Base-by-base conservation (phyloP, 2,888 invertebrate genomes). In the Chaitophorus viminalis region DNA sequence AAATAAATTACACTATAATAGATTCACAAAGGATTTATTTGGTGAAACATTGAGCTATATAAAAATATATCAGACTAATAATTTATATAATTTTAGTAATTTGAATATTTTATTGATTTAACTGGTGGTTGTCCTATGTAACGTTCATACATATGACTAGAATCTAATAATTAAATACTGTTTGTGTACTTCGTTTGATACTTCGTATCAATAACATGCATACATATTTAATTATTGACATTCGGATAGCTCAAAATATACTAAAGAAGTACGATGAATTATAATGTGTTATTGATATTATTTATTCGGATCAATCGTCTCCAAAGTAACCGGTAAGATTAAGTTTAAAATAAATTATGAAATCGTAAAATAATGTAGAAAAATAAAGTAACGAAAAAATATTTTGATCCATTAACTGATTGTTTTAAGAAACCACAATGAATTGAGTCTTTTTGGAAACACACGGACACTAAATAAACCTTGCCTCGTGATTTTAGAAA, bases 361-460 rank as follows among this genome's bases (percentile, higher is more conserved):
- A 60, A 39, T 11, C 74, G 29, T 75, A 60, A 75, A 83, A 74
- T 29, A 36, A 60, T 60, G 31, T 75, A 39, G 17, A 83, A 39
- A 65, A 83, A 21, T 29, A 75, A 65, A 83, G 76, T 17, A 39
- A 75, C 54, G 29, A 21, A 25, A 60, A 39, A 75, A 76, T 75
- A 83, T 75, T 75, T n/a, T 14, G 65, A 75, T 76, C 83, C 83
- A 83, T 83, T 83, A 83, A 83, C 75, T 83, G 83, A 83, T 83
- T 83, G 60, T 77, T 84, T 76, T 46, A 33, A 77, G 76, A 77
- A 84, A 77, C 76, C 46, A 6, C 46, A 84, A 84, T 84, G 65
- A 77, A 84, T 68, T 84, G 76, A 84, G 84, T 84, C 46, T 31
- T 77, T 84, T 77, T n/a, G 33, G 33, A 77, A 76, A 84, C 60